Evolutionary conservation across 2,888 invertebrate species (phyloP), one percentile per base, ranked within the genome.

Genomic region (Elmis aenea): DNA sequence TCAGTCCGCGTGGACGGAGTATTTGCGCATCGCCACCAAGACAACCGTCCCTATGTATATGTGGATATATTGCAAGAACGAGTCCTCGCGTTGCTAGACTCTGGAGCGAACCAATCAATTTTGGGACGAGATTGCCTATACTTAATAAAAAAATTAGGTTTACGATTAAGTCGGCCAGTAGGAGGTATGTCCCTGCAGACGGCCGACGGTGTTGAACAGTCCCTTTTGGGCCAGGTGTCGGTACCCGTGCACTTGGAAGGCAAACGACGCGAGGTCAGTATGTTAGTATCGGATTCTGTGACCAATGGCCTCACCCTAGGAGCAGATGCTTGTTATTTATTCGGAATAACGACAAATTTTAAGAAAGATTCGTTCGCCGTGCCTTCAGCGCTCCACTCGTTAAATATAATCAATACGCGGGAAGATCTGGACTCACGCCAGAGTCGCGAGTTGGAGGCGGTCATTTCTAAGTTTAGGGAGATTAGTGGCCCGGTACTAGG

Each of bases 271-370:
- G 10, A 8, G 10, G 14, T 30, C 8, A n/a, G 5, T 2, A 22
- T 11, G 13, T 8, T 22, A 13, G 31, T 31, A 14, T 13, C 13
- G 2, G 13, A 23, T n/a, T 23, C 31, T 13, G 16, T 31, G 8
- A 8, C 12, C 2, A 5, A 5, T 20, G 11, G 14, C 3, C 10
- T 27, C 8, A 33, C 21, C n/a, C n/a, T n/a, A n/a, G n/a, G n/a
- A n/a, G n/a, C n/a, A n/a, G n/a, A n/a, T n/a, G n/a, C n/a, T n/a
- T 33, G 26, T 13, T 33, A 33, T 14, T 10, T 13, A 6, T 33
- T 33, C 14, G 26, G n/a, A 2, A 2, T 33, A 13, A 9, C 8
- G 3, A 34, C 27, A 11, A 18, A 27, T 26, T 33, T 33, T 20
- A 25, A 25, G n/a, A n/a, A n/a, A n/a, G n/a, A n/a, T n/a, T n/a